Base-by-base conservation (phyloP, 1,140 invertebrate species). In the Mercenaria mercenaria region DNA sequence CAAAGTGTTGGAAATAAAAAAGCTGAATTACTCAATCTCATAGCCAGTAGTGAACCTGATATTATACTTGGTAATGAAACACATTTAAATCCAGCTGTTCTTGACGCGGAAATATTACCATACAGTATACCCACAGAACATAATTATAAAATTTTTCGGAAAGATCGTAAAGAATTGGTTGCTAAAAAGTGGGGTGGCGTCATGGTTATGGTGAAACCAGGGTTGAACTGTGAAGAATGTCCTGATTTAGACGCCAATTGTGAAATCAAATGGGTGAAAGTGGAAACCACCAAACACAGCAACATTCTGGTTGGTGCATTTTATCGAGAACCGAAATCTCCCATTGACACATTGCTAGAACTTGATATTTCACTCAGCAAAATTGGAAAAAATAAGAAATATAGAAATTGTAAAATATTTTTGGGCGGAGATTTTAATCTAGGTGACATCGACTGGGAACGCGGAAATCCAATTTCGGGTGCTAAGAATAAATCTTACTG, bases 381-480 rank as follows among this genome's bases (percentile, higher is more conserved):
- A 59, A 59, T 59, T 11, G 52, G 52, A 59, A 59, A 59, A 11
- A 59, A 20, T 59, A 20, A 59, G 20, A 59, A 59, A 59, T 59
- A 59, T 59, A 29, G 39, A 26, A 81, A 89, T 32, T 52, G 26
- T 37, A 89, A 89, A 47, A 74, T 89, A 29, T 59, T 89, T 23
- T n/a, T 82, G 10, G 77, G 87, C 0, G 79, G 87, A 18, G 79
- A 89, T 43, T 89, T 89, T 29, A 89, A 72, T n/a, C 39, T 89
- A 43, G 61, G 77, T 11, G 64, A 89, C 56, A 81, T 82, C 29
- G 37, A 89, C 39, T 82, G 77, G 61, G 50, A 89, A 0, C 18
- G 15, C 32, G 85, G 76, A 6, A n/a, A 26, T 32, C 32, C 39
- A 11, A 18, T n/a, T 47, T 13, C 52, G 67, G 85, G 74, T 64